Percentiles rank a stretch among this genome's conserved stretches.
phyloP scores from a whole-genome alignment of 2,888 invertebrate genomes.

The Chironomus riparius region DNA sequence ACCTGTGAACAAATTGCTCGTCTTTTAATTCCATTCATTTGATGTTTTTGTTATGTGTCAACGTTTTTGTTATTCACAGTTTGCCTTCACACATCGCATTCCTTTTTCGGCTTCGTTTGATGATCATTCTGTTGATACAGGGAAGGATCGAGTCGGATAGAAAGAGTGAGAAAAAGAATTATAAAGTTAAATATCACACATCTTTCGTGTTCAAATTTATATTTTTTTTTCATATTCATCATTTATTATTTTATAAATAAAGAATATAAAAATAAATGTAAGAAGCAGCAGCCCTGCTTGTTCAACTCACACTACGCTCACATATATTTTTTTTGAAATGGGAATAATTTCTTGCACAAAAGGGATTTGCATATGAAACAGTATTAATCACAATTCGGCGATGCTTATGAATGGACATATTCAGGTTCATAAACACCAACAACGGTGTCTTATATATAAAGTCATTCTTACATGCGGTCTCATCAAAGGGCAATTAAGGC shows the following conservation, averaged over 20 bases:
- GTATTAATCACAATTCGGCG: slow-evolving; percentile 20
- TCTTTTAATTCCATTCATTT: not conserved
- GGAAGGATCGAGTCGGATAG: not conserved
- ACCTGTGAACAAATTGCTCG: not conserved
- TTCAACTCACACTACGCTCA: not conserved
- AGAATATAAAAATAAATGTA: no score
- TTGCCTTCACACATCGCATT: not conserved
- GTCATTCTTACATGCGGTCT: not conserved
- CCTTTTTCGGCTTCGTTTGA: slow-evolving; percentile 8
- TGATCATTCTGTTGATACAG: not conserved
- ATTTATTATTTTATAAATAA: no score
- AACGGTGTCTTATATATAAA: not conserved
- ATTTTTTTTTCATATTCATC: not conserved
- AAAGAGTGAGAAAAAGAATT: no score
- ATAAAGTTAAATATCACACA: not conserved
- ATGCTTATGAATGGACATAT: slow-evolving; percentile 20
- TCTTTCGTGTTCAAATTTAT: not conserved
- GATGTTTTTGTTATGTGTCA: not conserved
- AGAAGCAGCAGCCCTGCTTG: not conserved
- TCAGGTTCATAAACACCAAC: slow-evolving; percentile 5
- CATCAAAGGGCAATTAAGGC: slow-evolving; percentile 17
- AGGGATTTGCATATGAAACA: slow-evolving; percentile 20
- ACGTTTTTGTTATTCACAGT: not conserved
- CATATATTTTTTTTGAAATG: not conserved
- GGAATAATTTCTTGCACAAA: slow-evolving; percentile 9